A percentile compares a stretch with the other conserved stretches of the same genome.
Conservation (phyloP, 2,888 invertebrate genomes). For the Papilio protenor region DNA sequence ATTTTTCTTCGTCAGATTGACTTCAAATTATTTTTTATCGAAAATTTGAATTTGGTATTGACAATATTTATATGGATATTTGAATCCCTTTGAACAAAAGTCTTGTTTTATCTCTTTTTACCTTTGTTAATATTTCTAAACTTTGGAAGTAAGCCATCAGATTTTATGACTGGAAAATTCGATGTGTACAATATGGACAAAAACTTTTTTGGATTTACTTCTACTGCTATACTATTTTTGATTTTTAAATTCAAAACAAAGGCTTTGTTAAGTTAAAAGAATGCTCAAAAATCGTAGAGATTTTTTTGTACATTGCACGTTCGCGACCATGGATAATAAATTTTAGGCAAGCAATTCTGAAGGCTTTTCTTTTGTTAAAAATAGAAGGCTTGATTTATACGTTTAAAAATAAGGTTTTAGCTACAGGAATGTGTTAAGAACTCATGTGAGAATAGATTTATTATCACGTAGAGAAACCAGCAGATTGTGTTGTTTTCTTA, state of each 20-base stretch:
- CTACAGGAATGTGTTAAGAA: background rate
- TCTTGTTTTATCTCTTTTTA: background rate
- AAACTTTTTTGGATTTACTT: background rate
- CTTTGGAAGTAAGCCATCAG: background rate
- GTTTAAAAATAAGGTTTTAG: conserved; percentile 6
- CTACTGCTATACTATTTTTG: background rate
- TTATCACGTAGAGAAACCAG: background rate
- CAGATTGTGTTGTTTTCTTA: background rate
- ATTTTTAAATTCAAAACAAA: conserved; percentile 30
- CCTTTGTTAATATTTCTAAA: background rate
- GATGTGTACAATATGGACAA: background rate
- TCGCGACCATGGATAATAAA: conserved; percentile 42
- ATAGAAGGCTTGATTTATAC: conserved; percentile 23
- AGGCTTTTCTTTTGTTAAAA: conserved; percentile 40
- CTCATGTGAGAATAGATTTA: background rate
- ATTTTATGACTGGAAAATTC: background rate
- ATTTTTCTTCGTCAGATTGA: background rate
- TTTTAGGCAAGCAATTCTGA: conserved; percentile 33
- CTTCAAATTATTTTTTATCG: background rate
- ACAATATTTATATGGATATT: background rate
- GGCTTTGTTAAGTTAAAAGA: conserved; percentile 35
- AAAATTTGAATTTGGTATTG: background rate
- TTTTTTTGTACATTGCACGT: conserved; percentile 37
- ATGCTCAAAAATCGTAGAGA: conserved; percentile 34
- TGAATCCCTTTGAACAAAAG: background rate